Evolutionary conservation across 1,140 invertebrate genomes (phyloP).

Genomic region (Parapsyche elsis): DNA sequence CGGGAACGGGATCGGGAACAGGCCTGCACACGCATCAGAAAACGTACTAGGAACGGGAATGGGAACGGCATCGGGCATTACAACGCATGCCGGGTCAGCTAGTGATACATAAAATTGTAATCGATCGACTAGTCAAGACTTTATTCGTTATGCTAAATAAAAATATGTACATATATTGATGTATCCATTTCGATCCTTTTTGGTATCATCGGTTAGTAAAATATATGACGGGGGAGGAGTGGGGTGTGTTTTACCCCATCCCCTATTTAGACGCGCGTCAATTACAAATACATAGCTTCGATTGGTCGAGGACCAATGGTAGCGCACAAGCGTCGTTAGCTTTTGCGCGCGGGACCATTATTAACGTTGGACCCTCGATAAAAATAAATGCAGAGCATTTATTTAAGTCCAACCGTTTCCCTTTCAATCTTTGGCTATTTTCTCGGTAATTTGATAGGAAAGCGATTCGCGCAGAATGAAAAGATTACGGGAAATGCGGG

Average conservation of each 20-base stretch:
- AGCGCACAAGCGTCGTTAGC: constrained; percentile 44
- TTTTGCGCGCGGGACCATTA: constrained; percentile 45
- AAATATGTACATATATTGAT: no score
- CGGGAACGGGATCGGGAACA: no score
- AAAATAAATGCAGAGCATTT: constrained; percentile 51
- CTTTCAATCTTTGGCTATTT: constrained; percentile 53
- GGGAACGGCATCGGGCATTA: no score
- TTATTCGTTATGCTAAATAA: no score
- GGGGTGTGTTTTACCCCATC: background rate
- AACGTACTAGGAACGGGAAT: no score
- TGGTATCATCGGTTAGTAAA: constrained; percentile 1
- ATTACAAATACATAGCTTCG: constrained; percentile 44
- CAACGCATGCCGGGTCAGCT: no score
- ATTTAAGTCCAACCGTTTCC: constrained; percentile 49
- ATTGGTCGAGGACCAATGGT: constrained; percentile 37
- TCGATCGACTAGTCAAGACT: no score
- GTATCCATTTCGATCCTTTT: no score
- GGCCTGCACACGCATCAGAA: no score
- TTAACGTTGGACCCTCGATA: constrained; percentile 49
- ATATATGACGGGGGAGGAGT: no score
- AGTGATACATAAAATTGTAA: no score
- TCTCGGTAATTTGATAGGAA: constrained; percentile 46
- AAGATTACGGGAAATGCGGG: constrained; percentile 13
- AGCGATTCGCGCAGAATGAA: constrained; percentile 42
- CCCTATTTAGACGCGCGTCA: background rate